These are phyloP conservation scores for Chelonus formosanus DNA, from an alignment of 2,888 invertebrate species.

Conservation along the genomic window DNA sequence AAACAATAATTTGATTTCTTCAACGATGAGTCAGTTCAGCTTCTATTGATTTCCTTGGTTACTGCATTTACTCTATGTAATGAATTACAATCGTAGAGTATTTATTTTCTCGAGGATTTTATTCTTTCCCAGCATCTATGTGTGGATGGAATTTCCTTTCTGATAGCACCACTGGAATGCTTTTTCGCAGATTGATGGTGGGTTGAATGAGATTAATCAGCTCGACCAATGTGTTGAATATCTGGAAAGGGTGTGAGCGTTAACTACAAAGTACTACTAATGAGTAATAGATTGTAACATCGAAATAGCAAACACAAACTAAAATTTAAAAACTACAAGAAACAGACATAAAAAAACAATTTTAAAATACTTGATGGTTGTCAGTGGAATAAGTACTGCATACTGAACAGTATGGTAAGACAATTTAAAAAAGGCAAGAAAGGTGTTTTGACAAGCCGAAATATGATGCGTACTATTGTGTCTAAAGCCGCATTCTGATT, in stretches of 20 bases:
- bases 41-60: too few relatives aligned
- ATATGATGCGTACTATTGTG: constrained; percentile 28
- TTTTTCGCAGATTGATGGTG: constrained; percentile 1
- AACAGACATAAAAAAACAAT: constrained; percentile 29
- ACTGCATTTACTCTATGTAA: too few relatives aligned
- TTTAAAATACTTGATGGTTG: not conserved
- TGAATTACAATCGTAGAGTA: too few relatives aligned
- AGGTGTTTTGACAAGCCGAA: constrained; percentile 30
- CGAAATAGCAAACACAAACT: constrained; percentile 3
- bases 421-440: not conserved
- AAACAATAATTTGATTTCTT: too few relatives aligned
- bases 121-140: not conserved
- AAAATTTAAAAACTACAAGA: not conserved
- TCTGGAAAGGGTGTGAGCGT: constrained; percentile 62
- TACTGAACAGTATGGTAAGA: too few relatives aligned
- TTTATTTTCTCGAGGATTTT: constrained; percentile 3
- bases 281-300: constrained; percentile 27
- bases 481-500: constrained; percentile 13
- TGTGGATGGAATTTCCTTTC: not conserved
- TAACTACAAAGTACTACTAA: constrained; percentile 57
- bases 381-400: too few relatives aligned
- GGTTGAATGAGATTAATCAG: constrained; percentile 12
- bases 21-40: too few relatives aligned
- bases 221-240: constrained; percentile 35
- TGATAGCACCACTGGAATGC: too few relatives aligned